Evolutionary conservation across 1,140 invertebrate genomes (phyloP).

Genomic region (Agrilus planipennis): DNA sequence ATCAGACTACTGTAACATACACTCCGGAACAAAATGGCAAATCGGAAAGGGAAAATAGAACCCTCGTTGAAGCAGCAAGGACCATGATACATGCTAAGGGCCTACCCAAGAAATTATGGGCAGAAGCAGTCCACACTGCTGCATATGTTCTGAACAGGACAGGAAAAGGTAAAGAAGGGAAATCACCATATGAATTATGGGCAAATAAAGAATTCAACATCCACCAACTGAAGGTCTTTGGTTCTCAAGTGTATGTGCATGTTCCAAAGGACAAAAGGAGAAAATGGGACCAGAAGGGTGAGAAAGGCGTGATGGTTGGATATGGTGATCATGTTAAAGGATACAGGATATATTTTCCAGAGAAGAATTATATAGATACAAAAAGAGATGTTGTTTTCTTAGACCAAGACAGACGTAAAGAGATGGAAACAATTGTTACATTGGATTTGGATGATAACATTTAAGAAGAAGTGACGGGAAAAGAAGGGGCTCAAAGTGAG

Average conservation of each 20-base stretch:
- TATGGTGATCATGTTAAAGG: conserved; percentile 30
- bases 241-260: conserved; percentile 26
- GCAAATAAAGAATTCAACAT: conserved; percentile 20
- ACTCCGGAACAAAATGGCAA: conserved; percentile 38
- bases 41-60: conserved; percentile 34
- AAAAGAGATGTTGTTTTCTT: conserved; percentile 11
- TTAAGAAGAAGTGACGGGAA: not conserved
- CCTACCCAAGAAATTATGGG: conserved; percentile 30
- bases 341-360: conserved; percentile 17
- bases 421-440: not conserved
- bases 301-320: conserved; percentile 30
- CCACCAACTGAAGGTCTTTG: conserved; percentile 27
- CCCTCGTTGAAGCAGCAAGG: conserved; percentile 34
- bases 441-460: not conserved
- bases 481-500: not conserved
- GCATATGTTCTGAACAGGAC: conserved; percentile 32
- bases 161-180: no score
- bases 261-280: conserved; percentile 29
- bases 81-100: conserved; percentile 22
- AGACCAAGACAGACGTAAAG: conserved; percentile 1
- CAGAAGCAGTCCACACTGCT: conserved; percentile 31
- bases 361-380: conserved; percentile 12
- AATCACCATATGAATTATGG: conserved; percentile 32
- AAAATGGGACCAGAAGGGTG: conserved; percentile 31
- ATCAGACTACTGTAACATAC: conserved; percentile 29